A percentile compares a stretch with the other conserved stretches of the same genome.
Evolutionary conservation across 1,140 invertebrate genomes (phyloP).

Genomic region (Leptinotarsa lineolata): DNA sequence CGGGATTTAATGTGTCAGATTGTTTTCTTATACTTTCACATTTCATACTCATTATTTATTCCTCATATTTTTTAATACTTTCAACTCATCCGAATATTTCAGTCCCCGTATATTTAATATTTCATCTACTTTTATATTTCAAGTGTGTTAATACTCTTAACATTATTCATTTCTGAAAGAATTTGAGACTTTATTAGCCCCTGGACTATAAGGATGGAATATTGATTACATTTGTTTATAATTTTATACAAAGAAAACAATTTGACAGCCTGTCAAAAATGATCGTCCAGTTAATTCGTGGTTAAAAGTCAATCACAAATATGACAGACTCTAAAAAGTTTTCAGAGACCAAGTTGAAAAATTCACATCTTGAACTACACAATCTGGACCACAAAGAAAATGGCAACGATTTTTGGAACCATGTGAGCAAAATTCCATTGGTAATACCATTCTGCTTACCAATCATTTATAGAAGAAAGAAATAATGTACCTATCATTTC

Average conservation of each 20-base stretch:
- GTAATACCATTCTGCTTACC: conserved; percentile 18
- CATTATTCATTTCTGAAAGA: not conserved
- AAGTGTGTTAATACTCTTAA: not conserved
- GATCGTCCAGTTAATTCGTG: not conserved
- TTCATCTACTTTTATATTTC: no score
- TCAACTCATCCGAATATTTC: no score
- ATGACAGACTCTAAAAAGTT: not conserved
- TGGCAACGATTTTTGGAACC: not conserved
- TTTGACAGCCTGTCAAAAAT: not conserved
- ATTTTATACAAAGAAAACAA: not conserved
- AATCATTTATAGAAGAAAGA: conserved; percentile 9
- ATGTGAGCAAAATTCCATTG: not conserved
- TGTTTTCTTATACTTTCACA: no score
- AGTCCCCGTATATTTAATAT: no score
- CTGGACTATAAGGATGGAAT: no score
- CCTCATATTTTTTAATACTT: no score
- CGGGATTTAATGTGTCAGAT: no score
- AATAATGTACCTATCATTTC: not conserved
- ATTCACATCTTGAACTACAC: not conserved
- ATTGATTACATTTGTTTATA: not conserved
- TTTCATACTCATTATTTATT: no score
- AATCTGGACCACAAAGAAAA: not conserved
- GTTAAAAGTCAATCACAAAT: not conserved
- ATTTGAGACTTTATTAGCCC: no score
- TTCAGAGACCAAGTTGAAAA: not conserved